Evolutionary conservation across 2,797 vertebrate species (phyloP).

Genomic region (Podarcis siculus): DNA sequence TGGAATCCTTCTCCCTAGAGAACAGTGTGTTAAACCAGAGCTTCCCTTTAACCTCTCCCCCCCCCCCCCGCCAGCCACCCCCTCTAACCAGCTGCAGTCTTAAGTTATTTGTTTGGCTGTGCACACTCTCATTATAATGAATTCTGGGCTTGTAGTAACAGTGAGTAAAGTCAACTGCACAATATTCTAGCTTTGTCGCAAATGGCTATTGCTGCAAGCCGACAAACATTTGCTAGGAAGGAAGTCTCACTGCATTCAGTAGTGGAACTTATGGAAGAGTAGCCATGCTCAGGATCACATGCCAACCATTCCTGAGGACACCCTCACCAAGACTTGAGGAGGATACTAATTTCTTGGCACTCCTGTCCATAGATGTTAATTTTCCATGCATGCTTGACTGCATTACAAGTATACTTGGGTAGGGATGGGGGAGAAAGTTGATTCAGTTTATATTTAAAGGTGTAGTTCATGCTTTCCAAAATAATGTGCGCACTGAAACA

Average conservation of each 20-base stretch:
- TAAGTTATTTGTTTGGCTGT: slow-evolving; percentile 48
- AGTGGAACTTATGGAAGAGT: neutral
- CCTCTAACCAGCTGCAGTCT: slow-evolving; percentile 47
- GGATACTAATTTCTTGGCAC: fast-evolving
- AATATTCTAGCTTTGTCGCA: neutral
- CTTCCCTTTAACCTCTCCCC: slow-evolving; percentile 42
- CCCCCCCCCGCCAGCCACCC: neutral
- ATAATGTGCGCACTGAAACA: too few relatives aligned
- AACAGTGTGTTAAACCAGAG: slow-evolving; percentile 53
- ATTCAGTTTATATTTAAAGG: too few relatives aligned
- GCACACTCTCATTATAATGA: slow-evolving; percentile 39
- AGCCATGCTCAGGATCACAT: neutral
- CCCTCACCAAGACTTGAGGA: fast-evolving
- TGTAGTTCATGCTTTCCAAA: too few relatives aligned
- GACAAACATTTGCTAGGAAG: neutral
- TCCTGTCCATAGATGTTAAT: neutral
- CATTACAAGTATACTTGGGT: neutral
- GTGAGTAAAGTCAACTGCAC: slow-evolving; percentile 1
- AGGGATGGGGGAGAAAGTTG: too few relatives aligned
- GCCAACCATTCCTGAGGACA: neutral
- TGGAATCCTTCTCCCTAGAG: slow-evolving; percentile 56
- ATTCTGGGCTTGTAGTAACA: slow-evolving; percentile 38
- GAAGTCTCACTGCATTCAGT: neutral
- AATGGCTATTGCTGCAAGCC: neutral
- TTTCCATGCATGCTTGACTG: neutral